Conservation (phyloP, 2,888 invertebrate species). For the Hirtodrosophila histrioides region DNA sequence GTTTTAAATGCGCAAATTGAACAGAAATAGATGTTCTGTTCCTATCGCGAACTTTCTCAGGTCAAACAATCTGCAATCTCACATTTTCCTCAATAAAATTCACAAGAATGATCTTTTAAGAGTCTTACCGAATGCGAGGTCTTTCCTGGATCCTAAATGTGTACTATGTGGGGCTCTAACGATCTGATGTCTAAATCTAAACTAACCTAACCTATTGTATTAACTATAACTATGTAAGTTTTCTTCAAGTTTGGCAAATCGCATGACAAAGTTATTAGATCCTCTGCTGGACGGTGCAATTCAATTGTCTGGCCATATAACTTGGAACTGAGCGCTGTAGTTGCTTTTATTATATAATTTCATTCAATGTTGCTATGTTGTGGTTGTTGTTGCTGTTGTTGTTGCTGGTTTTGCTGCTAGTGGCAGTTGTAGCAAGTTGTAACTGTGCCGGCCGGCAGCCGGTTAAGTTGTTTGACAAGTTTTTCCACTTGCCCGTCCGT, state of each 20-base stretch:
- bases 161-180: too few species aligned
- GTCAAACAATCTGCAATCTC: too few species aligned
- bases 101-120: too few species aligned
- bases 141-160: too few species aligned
- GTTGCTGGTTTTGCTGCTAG: conserved; percentile 2
- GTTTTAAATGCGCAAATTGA: too few species aligned
- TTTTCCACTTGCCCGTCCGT: conserved; percentile 58
- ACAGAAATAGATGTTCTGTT: too few species aligned
- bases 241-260: neutral
- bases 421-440: conserved; percentile 56
- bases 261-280: neutral
- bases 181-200: too few species aligned
- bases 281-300: conserved; percentile 17
- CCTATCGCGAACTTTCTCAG: too few species aligned
- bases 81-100: too few species aligned
- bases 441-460: conserved; percentile 74
- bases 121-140: too few species aligned
- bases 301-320: conserved; percentile 44
- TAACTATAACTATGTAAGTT: too few species aligned
- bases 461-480: conserved; percentile 72
- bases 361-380: conserved; percentile 55
- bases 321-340: conserved; percentile 28
- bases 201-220: too few species aligned
- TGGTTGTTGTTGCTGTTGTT: conserved; percentile 22
- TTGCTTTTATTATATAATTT: conserved; percentile 66